phyloP scores from a whole-genome alignment of 2,113 vertebrate species.

The Neopipo cinnamomea region DNA sequence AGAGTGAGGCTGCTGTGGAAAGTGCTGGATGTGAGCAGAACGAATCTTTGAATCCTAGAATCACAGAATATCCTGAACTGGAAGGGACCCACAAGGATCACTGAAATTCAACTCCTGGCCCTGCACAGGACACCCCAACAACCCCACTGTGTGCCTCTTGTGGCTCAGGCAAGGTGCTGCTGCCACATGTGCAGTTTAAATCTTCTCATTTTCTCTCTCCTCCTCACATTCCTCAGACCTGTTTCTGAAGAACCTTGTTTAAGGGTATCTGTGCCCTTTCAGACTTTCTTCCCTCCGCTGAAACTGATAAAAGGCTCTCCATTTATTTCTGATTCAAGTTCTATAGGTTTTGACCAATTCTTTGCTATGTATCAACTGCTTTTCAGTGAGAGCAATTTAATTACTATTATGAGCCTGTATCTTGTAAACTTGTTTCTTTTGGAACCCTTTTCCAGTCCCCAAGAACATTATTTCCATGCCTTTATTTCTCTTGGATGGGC shows the following conservation, averaged over 20 bases:
- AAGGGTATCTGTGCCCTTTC: not conserved
- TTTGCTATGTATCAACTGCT: not conserved
- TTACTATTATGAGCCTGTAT: slow-evolving; percentile 29
- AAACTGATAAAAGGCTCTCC: not conserved
- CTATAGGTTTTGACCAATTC: not conserved
- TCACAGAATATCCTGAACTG: not conserved
- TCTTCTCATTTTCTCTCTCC: not conserved
- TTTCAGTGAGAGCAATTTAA: not conserved
- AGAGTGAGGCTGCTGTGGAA: not conserved
- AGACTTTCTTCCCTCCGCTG: not conserved
- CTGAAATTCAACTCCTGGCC: not conserved
- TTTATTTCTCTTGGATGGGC: slow-evolving; percentile 54
- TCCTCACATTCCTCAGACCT: not conserved
- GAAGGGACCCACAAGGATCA: not conserved
- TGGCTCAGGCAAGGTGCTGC: not conserved
- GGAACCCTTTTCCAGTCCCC: slow-evolving; percentile 3
- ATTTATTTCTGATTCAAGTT: not conserved
- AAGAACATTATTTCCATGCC: slow-evolving; percentile 50
- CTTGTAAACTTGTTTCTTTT: slow-evolving; percentile 42
- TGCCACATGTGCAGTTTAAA: not conserved
- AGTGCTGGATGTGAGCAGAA: not conserved
- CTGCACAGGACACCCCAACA: not conserved
- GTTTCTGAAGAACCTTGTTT: not conserved
- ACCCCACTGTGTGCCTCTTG: not conserved
- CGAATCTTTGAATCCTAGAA: not conserved